phyloP scores from a whole-genome alignment of 2,113 vertebrate genomes.

The Butorides virescens region DNA sequence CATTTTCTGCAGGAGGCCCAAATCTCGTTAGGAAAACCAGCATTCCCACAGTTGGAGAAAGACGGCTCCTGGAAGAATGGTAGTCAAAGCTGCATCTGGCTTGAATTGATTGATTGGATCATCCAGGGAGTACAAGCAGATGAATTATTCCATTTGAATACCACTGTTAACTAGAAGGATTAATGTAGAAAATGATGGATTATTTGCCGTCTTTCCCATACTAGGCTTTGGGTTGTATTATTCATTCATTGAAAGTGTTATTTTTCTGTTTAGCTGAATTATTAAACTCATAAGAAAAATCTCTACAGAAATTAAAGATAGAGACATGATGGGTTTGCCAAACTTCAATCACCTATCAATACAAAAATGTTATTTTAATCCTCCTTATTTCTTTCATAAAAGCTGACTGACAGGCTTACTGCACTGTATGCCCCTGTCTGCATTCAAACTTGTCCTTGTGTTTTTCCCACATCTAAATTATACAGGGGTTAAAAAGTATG shows the following conservation, averaged over 20 bases:
- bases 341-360: constrained; percentile 21
- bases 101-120: background rate
- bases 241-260: background rate
- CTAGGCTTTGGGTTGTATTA: background rate
- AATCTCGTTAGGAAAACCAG: background rate
- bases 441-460: background rate
- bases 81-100: background rate
- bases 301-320: constrained; percentile 14
- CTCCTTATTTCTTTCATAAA: background rate
- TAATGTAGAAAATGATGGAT: constrained; percentile 29
- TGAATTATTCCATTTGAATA: constrained; percentile 20
- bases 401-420: constrained; percentile 2
- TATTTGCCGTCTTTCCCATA: constrained; percentile 4
- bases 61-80: background rate
- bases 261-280: constrained; percentile 55
- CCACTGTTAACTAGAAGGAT: constrained; percentile 19
- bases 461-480: background rate
- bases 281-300: constrained; percentile 2
- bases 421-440: background rate
- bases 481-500: background rate
- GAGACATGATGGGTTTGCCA: constrained; percentile 11
- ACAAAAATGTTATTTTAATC: constrained; percentile 8
- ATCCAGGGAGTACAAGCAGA: background rate
- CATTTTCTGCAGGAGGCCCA: background rate
- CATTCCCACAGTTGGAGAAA: background rate